Evolutionary conservation across 2,888 invertebrate genomes (phyloP), one percentile per base, ranked within the genome.

Genomic region (Bellardia pandia): DNA sequence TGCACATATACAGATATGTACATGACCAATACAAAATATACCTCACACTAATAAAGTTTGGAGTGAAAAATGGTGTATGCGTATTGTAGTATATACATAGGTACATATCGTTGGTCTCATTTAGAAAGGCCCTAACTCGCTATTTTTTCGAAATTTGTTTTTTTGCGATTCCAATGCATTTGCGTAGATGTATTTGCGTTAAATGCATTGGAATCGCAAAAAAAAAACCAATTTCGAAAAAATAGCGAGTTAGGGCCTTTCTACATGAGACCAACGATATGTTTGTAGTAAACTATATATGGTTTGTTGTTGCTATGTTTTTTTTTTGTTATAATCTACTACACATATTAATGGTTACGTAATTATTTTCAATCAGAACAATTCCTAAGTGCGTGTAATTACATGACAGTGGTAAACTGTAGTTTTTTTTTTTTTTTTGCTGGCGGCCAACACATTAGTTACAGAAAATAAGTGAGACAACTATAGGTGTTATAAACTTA

Each of bases 291-390:
- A 23, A 9, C 7, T 23, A 13, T 58, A 77, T 30, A 56, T 58
- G 58, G 23, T 45, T 68, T 58, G 5, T 80, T 45, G 11, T 40
- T 48, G 30, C 7, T 48, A 13, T 48, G n/a, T n/a, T 48, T 1
- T 13, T 60, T 45, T 14, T 37, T 8, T 56, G 51, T 68, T 62
- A 5, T 62, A 40, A 74, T 45, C 45, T 74, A 2, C 23, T 14
- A 58, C 48, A 58, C 51, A 53, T 83, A 68, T 84, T 81, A 74
- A 77, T 77, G 76, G 48, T 81, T 76, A 62, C 42, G 90, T 90
- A 90, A 91, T 90, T 90, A 90, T 90, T 90, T 90, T 89, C 90
- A 90, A 91, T 90, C 90, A 90, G 85, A 89, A 90, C 33, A 89
- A 78, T 69, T 64, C 69, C 89, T 89, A 91, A 91, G 89, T 90